Percentiles rank a stretch among this genome's conserved stretches.
Evolutionary conservation across 2,888 invertebrate species (phyloP).

Genomic region (Chrysolina oricalcia): DNA sequence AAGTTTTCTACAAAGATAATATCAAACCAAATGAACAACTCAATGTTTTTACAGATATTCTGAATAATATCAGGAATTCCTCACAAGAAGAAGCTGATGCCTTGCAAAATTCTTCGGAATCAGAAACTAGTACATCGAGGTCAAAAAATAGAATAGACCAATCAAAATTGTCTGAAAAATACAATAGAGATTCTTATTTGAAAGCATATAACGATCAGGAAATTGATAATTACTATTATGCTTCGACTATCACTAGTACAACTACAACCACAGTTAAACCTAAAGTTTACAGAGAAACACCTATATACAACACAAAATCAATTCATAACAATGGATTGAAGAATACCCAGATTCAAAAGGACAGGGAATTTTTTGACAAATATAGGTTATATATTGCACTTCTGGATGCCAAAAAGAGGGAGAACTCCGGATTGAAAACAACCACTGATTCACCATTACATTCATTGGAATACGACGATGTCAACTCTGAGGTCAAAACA

Average conservation of each 20-base stretch:
- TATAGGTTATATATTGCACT: slow-evolving; percentile 38
- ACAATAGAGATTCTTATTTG: slow-evolving; percentile 41
- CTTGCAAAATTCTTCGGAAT: slow-evolving; percentile 49
- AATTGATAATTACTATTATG: slow-evolving; percentile 35
- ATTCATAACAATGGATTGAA: not conserved
- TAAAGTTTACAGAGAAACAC: slow-evolving; percentile 17
- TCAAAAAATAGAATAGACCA: slow-evolving; percentile 10
- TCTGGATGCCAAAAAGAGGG: slow-evolving; percentile 31
- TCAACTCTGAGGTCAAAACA: slow-evolving; percentile 42
- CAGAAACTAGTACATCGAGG: slow-evolving; percentile 43
- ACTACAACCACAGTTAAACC: slow-evolving; percentile 42
- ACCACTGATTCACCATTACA: not conserved
- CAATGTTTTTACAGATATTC: slow-evolving; percentile 72
- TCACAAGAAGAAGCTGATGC: slow-evolving; percentile 49
- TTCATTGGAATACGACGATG: not conserved
- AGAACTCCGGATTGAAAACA: not conserved
- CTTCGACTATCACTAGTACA: slow-evolving; percentile 17
- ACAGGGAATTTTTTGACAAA: not conserved
- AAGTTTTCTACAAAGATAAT: slow-evolving; percentile 69
- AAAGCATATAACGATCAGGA: slow-evolving; percentile 45
- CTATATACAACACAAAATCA: not conserved
- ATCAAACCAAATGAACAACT: slow-evolving; percentile 70
- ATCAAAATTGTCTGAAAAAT: not conserved
- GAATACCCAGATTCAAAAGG: not conserved
- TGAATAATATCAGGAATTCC: slow-evolving; percentile 71